These are phyloP conservation scores for Orthosia gothica DNA, from an alignment of 2,888 invertebrate genomes.

Conservation along the genomic window DNA sequence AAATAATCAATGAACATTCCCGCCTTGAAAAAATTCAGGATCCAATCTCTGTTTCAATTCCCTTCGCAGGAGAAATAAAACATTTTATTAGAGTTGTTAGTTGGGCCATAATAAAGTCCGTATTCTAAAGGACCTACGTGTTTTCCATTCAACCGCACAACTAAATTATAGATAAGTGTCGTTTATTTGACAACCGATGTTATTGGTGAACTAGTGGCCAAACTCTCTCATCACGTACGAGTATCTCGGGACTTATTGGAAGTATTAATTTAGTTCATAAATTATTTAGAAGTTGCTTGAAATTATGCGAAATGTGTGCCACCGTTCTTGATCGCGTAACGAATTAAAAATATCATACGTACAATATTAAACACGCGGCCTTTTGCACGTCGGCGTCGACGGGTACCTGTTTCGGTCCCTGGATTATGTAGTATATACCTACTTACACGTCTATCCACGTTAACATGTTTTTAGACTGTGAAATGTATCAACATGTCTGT, in stretches of 20 bases:
- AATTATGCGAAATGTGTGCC: slow-evolving; percentile 36
- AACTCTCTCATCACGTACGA: slow-evolving; percentile 36
- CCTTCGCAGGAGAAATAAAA: slow-evolving; percentile 49
- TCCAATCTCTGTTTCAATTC: slow-evolving; percentile 60
- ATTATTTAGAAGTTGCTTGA: slow-evolving; percentile 20
- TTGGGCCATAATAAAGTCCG: slow-evolving; percentile 27
- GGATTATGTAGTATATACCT: slow-evolving; percentile 22
- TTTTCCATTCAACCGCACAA: slow-evolving; percentile 19
- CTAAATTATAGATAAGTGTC: slow-evolving; percentile 48
- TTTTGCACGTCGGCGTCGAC: slow-evolving; percentile 20
- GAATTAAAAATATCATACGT: slow-evolving; percentile 42
- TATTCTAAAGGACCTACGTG: slow-evolving; percentile 15
- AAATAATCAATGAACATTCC: slow-evolving; percentile 27
- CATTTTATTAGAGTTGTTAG: slow-evolving; percentile 55
- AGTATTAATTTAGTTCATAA: slow-evolving; percentile 28
- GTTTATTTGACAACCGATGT: slow-evolving; percentile 49
- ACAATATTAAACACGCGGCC: slow-evolving; percentile 30
- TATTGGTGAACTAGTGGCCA: slow-evolving; percentile 39
- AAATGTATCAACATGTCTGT: slow-evolving; percentile 23
- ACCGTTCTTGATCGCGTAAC: slow-evolving; percentile 19
- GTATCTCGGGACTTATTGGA: slow-evolving; percentile 18
- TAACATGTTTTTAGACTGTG: slow-evolving; percentile 18
- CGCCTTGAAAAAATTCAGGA: slow-evolving; percentile 26
- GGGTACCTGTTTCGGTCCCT: slow-evolving; percentile 12
- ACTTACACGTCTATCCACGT: slow-evolving; percentile 20